phyloP scores from a whole-genome alignment of 1,140 invertebrate species.

The Leptinotarsa lineolata region DNA sequence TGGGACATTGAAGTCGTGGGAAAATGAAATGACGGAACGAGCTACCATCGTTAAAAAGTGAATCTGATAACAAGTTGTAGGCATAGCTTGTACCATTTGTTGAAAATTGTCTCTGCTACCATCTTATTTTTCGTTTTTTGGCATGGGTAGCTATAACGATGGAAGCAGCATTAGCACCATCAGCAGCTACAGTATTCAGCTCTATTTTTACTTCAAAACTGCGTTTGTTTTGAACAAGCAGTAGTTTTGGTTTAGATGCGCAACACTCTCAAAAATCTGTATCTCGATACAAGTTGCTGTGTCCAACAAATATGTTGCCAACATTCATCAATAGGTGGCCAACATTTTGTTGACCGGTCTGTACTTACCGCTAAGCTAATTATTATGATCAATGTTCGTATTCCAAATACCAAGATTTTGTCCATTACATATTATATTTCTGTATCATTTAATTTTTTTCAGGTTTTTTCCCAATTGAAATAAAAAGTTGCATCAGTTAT shows the following conservation, averaged over 20 bases:
- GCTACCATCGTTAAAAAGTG: no score
- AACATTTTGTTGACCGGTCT: background rate
- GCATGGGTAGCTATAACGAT: background rate
- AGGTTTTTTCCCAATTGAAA: no score
- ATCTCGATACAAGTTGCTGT: constrained; percentile 3
- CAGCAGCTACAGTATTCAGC: background rate
- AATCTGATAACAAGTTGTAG: no score
- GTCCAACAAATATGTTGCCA: constrained; percentile 3
- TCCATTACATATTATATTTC: no score
- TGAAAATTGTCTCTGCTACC: background rate
- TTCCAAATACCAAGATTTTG: no score
- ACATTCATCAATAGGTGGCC: constrained; percentile 5
- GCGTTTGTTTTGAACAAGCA: background rate
- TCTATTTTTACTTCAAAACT: background rate
- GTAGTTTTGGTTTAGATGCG: background rate
- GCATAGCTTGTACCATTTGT: no score
- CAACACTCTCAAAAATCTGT: constrained; percentile 5
- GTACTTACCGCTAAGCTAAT: background rate
- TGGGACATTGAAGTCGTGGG: no score
- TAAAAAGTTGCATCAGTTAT: no score
- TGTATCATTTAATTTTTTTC: no score
- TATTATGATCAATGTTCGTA: no score
- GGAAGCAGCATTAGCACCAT: background rate
- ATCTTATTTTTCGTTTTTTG: background rate
- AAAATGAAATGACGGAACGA: no score